phyloP scores from a whole-genome alignment of 2,113 vertebrate genomes.

The Epinephelus lanceolatus region DNA sequence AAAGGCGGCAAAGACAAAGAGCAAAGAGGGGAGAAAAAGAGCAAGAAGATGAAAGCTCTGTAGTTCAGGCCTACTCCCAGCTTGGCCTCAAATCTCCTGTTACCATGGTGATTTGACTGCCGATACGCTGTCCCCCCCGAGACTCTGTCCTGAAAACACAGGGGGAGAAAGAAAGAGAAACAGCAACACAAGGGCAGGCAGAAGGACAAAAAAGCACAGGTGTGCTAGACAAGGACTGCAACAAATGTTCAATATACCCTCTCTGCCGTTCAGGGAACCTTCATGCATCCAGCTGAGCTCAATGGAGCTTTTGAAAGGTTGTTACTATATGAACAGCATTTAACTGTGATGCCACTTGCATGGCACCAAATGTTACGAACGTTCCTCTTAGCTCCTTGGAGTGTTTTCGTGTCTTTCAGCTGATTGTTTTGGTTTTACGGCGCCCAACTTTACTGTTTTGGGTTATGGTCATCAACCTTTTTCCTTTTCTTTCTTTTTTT shows the following conservation, averaged over 20 bases:
- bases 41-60: slow-evolving; percentile 51
- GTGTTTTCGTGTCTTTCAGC: too few relatives aligned
- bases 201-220: slow-evolving; percentile 33
- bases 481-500: too few relatives aligned
- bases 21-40: background rate
- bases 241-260: background rate
- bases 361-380: too few relatives aligned
- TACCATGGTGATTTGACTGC: slow-evolving; percentile 73
- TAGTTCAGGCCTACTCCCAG: slow-evolving; percentile 61
- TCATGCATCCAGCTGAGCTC: background rate
- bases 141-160: slow-evolving; percentile 59
- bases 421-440: too few relatives aligned
- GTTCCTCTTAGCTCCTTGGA: too few relatives aligned
- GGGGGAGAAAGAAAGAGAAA: slow-evolving; percentile 18
- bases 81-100: slow-evolving; percentile 70
- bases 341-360: too few relatives aligned
- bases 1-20: background rate
- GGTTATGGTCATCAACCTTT: too few relatives aligned
- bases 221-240: slow-evolving; percentile 17
- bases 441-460: too few relatives aligned
- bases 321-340: too few relatives aligned
- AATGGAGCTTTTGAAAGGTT: too few relatives aligned
- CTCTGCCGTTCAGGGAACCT: background rate
- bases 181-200: slow-evolving; percentile 40
- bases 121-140: slow-evolving; percentile 48